Conservation (phyloP, 37 sponge, comb jelly and placozoan genomes). For the Chondrosia reniformis region DNA sequence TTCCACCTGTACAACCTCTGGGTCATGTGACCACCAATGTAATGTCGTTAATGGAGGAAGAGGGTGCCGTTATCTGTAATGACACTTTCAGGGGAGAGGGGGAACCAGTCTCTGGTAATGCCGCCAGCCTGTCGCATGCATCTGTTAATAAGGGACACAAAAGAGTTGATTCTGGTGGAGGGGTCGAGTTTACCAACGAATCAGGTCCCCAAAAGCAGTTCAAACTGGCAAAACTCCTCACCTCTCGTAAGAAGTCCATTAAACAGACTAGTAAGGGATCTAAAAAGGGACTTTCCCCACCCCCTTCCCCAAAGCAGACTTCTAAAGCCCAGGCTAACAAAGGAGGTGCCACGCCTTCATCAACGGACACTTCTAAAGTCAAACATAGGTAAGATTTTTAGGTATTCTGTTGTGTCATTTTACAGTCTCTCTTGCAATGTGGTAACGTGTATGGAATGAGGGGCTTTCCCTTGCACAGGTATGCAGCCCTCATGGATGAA, state of each 20-base stretch:
- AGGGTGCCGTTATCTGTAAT: background rate
- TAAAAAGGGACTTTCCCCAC: background rate
- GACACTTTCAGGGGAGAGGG: background rate
- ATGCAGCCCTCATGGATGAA: constrained; percentile 7
- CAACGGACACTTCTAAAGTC: too few relatives aligned
- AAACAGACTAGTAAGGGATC: background rate
- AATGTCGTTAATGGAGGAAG: background rate
- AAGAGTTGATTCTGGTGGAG: background rate
- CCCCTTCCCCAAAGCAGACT: constrained; percentile 3
- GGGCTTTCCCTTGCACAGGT: too few relatives aligned
- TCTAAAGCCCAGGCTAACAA: background rate
- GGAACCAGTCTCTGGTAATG: background rate
- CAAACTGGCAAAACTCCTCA: constrained; percentile 4
- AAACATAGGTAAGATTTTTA: too few relatives aligned
- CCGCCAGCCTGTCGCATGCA: background rate
- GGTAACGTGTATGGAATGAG: too few relatives aligned
- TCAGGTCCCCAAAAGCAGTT: constrained; percentile 6
- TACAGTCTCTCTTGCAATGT: too few relatives aligned
- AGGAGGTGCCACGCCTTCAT: too few relatives aligned
- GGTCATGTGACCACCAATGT: background rate
- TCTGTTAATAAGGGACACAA: too few relatives aligned
- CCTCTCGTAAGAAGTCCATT: background rate
- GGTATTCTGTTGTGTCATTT: too few relatives aligned
- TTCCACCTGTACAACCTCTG: background rate
- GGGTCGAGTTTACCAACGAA: background rate